Evolutionary conservation across 2,888 invertebrate genomes (phyloP).

Genomic region (Cylloceria caligata): DNA sequence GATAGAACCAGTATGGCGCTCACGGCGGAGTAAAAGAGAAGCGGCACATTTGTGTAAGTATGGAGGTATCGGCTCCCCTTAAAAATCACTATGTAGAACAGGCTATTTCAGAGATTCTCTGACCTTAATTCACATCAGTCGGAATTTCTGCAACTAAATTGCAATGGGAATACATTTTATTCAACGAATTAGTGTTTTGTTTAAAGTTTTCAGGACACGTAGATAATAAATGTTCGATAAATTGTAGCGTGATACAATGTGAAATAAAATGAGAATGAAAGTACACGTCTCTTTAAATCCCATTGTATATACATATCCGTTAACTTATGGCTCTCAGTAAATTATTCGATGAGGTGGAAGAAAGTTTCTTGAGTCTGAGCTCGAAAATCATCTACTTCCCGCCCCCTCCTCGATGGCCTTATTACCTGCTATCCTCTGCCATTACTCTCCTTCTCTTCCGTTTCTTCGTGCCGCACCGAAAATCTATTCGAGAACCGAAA

Average conservation of each 20-base stretch:
- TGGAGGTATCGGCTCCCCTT: too few relatives aligned
- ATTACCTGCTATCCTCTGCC: neutral
- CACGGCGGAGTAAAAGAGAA: too few relatives aligned
- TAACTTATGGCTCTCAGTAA: conserved; percentile 53
- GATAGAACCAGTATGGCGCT: too few relatives aligned
- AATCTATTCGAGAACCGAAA: conserved; percentile 1
- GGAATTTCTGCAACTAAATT: neutral
- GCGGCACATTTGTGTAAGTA: too few relatives aligned
- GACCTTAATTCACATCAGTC: neutral
- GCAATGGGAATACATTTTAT: neutral
- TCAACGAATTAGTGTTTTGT: neutral
- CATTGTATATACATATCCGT: neutral
- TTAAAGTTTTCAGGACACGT: neutral
- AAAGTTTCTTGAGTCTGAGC: conserved; percentile 27
- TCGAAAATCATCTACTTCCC: too few relatives aligned
- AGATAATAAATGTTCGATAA: neutral
- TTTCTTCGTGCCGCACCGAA: neutral
- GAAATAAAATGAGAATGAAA: conserved; percentile 58
- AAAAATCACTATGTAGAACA: too few relatives aligned
- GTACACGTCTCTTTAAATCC: conserved; percentile 60
- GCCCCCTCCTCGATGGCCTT: conserved; percentile 2
- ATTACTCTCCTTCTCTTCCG: neutral
- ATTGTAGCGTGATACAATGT: conserved; percentile 37
- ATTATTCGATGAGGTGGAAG: conserved; percentile 64
- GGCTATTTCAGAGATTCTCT: too few relatives aligned